Base-by-base conservation (phyloP, 2,113 vertebrate species). In the human (Homo sapiens) region DNA sequence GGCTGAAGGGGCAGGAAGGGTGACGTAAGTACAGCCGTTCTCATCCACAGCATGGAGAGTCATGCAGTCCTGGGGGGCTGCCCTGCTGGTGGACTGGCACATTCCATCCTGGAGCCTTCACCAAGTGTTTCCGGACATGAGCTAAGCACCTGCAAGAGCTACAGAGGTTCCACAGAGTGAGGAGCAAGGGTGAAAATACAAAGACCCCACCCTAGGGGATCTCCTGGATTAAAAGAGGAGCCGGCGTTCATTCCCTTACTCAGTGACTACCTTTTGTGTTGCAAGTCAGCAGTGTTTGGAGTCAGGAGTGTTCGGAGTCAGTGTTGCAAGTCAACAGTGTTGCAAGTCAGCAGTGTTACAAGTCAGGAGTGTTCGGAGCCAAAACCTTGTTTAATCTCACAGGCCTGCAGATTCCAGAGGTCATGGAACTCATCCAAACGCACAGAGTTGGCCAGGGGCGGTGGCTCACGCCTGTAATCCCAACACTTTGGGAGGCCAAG, bases 21-120 rank as follows among this genome's bases (percentile, higher is more conserved):
- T 57, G 8, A 64, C 89, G 13, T 59, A 45, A 43, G 11, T 10
- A 25, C 2, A 57, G 27, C 30, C 4, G 14, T 14, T 64, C 13
- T 0, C 17, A 25, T 3, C 13, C 2, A 50, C 0, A 5, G 73
- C 5, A 12, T 0, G 30, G 43, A 43, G 73, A 7, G n/a, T 25
- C 0, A 27, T 14, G 20, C 4, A 3, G 23, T 45, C 30, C 0
- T 64, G 11, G 61, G 61, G 59, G 12, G 66, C 32, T 35, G 13
- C 13, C 5, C 16, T 18, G 45, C 40, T 23, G 25, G 14, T 12
- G 1, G 17, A 38, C 0, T 22, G 23, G 45, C 6, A 30, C 14
- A 9, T 25, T 45, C 17, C 11, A 43, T 20, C 13, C 38, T 66
- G 30, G 20, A 25, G 22, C 22, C 13, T 35, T 48, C 43, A 70